Evolutionary conservation across 2,888 invertebrate species (phyloP).

Genomic region (Parnassius orleans): DNA sequence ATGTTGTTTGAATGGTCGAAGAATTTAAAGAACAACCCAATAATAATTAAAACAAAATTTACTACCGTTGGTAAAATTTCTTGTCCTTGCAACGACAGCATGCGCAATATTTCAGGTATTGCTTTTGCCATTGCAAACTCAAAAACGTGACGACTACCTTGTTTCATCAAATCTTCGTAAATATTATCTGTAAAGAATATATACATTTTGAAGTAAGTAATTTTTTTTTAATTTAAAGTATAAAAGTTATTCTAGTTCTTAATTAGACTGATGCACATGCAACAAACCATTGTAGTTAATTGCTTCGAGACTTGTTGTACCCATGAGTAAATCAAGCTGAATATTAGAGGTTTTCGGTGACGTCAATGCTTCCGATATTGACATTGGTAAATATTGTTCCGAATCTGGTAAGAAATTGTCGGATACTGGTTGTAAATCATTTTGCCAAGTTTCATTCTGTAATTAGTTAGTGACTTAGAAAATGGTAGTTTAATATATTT

Average conservation of each 20-base stretch:
- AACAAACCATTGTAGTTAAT: slow-evolving; percentile 77
- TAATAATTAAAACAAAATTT: not conserved
- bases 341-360: slow-evolving; percentile 71
- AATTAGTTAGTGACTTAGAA: slow-evolving; percentile 31
- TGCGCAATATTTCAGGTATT: slow-evolving; percentile 80
- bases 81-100: slow-evolving; percentile 50
- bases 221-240: not conserved
- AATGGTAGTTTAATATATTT: too few relatives aligned
- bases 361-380: slow-evolving; percentile 77
- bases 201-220: slow-evolving; percentile 1
- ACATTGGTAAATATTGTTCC: slow-evolving; percentile 82
- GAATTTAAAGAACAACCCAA: too few relatives aligned
- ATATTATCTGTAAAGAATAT: slow-evolving; percentile 65
- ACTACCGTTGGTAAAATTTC: slow-evolving; percentile 50
- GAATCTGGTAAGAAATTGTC: slow-evolving; percentile 82
- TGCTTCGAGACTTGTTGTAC: slow-evolving; percentile 85
- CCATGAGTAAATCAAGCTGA: slow-evolving; percentile 84
- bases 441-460: slow-evolving; percentile 81
- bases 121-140: slow-evolving; percentile 80
- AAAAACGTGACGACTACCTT: slow-evolving; percentile 75
- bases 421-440: slow-evolving; percentile 82
- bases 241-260: not conserved
- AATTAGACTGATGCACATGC: too few relatives aligned
- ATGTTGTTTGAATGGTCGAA: too few relatives aligned
- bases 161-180: slow-evolving; percentile 81